A percentile compares a stretch with the other conserved stretches of the same genome.
Evolutionary conservation across 2,797 vertebrate species (phyloP).

Genomic region (Pristis pectinata): DNA sequence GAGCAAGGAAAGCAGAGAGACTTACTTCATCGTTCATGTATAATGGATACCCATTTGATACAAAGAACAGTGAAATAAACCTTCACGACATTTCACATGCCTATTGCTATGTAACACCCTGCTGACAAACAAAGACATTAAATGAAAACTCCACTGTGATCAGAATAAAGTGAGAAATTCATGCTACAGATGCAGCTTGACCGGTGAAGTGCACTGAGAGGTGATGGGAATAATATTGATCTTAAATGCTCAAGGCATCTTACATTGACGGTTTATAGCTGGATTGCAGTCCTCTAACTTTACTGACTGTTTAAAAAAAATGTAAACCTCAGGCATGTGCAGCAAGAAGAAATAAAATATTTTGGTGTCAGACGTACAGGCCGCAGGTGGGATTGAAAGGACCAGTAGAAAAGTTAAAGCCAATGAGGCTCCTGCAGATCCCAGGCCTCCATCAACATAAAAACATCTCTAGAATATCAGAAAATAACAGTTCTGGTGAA

Average conservation of each 20-base stretch:
- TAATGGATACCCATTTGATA: neutral
- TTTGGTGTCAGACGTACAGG: neutral
- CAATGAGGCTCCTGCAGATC: neutral
- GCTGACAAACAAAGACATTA: neutral
- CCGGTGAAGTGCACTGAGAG: neutral
- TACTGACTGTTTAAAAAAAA: neutral
- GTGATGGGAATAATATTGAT: conserved; percentile 3
- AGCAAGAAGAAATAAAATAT: neutral
- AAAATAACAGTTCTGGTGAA: too few species aligned
- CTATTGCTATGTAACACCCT: neutral
- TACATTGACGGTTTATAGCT: neutral
- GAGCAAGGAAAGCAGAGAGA: neutral
- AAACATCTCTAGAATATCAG: neutral
- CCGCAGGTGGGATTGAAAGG: neutral
- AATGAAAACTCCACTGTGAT: neutral
- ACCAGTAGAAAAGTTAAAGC: neutral
- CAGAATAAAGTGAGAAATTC: neutral
- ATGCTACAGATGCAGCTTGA: neutral
- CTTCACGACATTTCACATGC: neutral
- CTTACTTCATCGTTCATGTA: neutral
- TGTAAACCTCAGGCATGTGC: neutral
- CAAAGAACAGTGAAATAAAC: neutral
- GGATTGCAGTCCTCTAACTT: neutral
- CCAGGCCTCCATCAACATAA: neutral
- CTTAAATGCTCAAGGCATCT: neutral